Evolutionary conservation across 2,888 invertebrate genomes (phyloP).

Genomic region (Macaria notata): DNA sequence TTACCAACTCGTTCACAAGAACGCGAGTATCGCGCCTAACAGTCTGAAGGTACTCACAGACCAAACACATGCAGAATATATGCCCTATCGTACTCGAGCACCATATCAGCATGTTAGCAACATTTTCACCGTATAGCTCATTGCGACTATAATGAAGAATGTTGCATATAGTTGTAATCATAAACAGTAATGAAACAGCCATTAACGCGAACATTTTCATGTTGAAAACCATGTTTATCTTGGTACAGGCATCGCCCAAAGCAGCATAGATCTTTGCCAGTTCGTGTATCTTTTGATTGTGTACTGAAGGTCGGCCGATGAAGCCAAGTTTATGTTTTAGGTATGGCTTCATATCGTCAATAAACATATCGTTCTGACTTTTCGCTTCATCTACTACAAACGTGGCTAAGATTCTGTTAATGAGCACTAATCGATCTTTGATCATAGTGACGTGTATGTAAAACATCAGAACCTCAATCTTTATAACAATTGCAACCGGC

Average conservation of each 20-base stretch:
- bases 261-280: slow-evolving; percentile 50
- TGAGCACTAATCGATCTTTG: slow-evolving; percentile 42
- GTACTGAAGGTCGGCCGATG: slow-evolving; percentile 29
- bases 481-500: slow-evolving; percentile 42
- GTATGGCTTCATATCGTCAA: slow-evolving; percentile 33
- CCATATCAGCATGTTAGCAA: too few species aligned
- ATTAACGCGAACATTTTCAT: slow-evolving; percentile 58
- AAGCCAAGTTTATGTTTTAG: slow-evolving; percentile 28
- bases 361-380: slow-evolving; percentile 37
- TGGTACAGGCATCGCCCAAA: slow-evolving; percentile 48
- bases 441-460: slow-evolving; percentile 49
- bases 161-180: slow-evolving; percentile 54
- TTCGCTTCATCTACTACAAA: slow-evolving; percentile 42
- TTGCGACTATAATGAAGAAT: slow-evolving; percentile 46
- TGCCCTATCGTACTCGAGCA: too few species aligned
- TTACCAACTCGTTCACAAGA: slow-evolving; percentile 58
- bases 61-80: slow-evolving; percentile 37
- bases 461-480: slow-evolving; percentile 49
- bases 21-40: slow-evolving; percentile 49
- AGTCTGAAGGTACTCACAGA: slow-evolving; percentile 50
- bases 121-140: too few species aligned
- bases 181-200: slow-evolving; percentile 50
- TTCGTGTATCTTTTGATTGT: slow-evolving; percentile 48
- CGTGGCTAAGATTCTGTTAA: slow-evolving; percentile 47
- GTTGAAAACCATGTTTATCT: slow-evolving; percentile 55